These are phyloP conservation scores for Oxyteleia sp. DNA, from an alignment of 2,888 invertebrate species.

Conservation along the genomic window DNA sequence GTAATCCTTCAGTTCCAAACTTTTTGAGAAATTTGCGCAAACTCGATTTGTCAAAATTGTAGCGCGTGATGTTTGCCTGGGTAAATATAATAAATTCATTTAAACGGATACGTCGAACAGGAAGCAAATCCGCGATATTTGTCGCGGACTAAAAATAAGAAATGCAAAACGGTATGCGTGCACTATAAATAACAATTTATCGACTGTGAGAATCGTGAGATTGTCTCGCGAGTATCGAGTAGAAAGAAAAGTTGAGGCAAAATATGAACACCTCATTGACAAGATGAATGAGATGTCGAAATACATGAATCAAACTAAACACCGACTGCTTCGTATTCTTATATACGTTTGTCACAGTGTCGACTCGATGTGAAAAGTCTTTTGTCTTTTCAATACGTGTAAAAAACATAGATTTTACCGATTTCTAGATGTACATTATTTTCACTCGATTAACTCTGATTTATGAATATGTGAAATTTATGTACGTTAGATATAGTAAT, in stretches of 20 bases:
- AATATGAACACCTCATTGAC: slow-evolving; percentile 63
- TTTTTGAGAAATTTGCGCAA: slow-evolving; percentile 50
- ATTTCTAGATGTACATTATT: slow-evolving; percentile 12
- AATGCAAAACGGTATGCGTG: slow-evolving; percentile 37
- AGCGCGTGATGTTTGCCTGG: slow-evolving; percentile 40
- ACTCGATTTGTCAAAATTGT: slow-evolving; percentile 63
- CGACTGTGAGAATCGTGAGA: slow-evolving; percentile 57
- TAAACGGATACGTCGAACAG: slow-evolving; percentile 38
- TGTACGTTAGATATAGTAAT: not conserved
- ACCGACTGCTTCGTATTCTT: slow-evolving; percentile 30
- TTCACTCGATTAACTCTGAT: slow-evolving; percentile 14
- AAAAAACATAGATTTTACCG: slow-evolving; percentile 28
- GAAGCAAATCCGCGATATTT: slow-evolving; percentile 59
- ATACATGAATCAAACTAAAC: slow-evolving; percentile 57
- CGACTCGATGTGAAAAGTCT: slow-evolving; percentile 23
- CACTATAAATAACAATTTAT: slow-evolving; percentile 71
- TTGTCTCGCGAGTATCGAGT: slow-evolving; percentile 35
- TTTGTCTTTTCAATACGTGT: slow-evolving; percentile 35
- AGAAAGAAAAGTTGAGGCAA: slow-evolving; percentile 41
- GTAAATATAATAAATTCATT: slow-evolving; percentile 64
- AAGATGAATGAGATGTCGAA: slow-evolving; percentile 52
- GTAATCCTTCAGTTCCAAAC: slow-evolving; percentile 55
- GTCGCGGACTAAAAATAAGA: slow-evolving; percentile 55
- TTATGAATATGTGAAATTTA: not conserved
- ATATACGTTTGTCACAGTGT: slow-evolving; percentile 12